phyloP scores from a whole-genome alignment of 2,797 vertebrate species.

The Siniperca obscura region DNA sequence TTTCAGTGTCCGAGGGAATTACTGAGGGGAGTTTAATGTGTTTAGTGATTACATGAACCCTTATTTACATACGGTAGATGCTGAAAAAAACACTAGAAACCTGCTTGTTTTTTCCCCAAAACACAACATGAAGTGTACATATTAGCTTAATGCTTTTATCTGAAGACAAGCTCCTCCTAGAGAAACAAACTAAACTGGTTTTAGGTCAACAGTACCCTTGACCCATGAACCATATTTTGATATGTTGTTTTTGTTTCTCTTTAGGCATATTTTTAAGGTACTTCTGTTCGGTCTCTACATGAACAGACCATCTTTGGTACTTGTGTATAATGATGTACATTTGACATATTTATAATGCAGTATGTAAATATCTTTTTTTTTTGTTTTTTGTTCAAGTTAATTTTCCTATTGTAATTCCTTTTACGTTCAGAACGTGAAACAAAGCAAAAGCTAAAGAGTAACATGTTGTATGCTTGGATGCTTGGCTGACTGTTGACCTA shows the following conservation, averaged over 20 bases:
- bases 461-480: constrained; percentile 87
- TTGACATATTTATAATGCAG: constrained; percentile 92
- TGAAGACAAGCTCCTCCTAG: constrained; percentile 65
- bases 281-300: constrained; percentile 80
- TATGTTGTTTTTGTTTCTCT: constrained; percentile 71
- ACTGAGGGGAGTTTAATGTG: constrained; percentile 56
- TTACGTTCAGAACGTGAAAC: constrained; percentile 82
- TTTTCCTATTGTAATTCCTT: constrained; percentile 79
- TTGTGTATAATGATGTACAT: constrained; percentile 92
- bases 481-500: constrained; percentile 88
- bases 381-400: constrained; percentile 68
- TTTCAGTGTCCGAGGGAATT: constrained; percentile 65
- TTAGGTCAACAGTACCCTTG: constrained; percentile 69
- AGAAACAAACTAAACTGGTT: constrained; percentile 71
- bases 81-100: constrained; percentile 60
- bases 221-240: constrained; percentile 72
- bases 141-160: constrained; percentile 71
- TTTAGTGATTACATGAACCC: constrained; percentile 61
- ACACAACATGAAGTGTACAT: constrained; percentile 74
- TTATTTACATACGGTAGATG: constrained; percentile 66
- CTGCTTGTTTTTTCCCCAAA: constrained; percentile 59
- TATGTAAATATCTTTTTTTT: constrained; percentile 88
- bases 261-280: constrained; percentile 82
- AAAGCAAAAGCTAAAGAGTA: constrained; percentile 85
- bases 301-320: constrained; percentile 83